Base-by-base conservation (phyloP, 2,113 vertebrate genomes). In the Scalopus aquaticus region DNA sequence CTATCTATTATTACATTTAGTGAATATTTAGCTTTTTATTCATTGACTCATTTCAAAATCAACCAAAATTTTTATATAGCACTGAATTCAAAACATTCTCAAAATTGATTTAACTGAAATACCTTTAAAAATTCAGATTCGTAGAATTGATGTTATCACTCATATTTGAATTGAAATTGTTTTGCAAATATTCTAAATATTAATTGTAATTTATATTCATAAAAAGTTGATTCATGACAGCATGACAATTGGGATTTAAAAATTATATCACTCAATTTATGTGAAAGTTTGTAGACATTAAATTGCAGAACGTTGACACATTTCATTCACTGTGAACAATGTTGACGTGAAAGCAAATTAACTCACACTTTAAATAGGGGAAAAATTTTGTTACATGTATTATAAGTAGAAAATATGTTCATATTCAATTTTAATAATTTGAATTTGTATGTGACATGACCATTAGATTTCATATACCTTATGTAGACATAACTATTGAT, bases 121-220 rank as follows among this genome's bases (percentile, higher is more conserved):
- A 54, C 95, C 39, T 91, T 65, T 70, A 62, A 58, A 94, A 86
- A 78, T 30, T 70, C 70, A 93, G 51, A 92, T 65, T 90, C 81
- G 20, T 91, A 72, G 96, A 88, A 72, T 69, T 76, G 54, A 78
- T 67, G 16, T 22, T 39, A 60, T 51, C 0, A 5, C 79, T 93
- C 35, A 76, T 79, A 94, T 96, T 93, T 92, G 80, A 92, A 98
- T 94, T 86, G 95, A 96, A 98, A 91, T 60, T 35, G 88, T 42
- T 96, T 96, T 96, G 88, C 28, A 96, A 95, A 97, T 1, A 0
- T 93, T 96, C 35, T 28, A 49, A 39, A 65, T 42, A 65, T 77
- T 51, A n/a, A 15, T 65, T 42, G 5, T 88, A 86, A 96, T 95
- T 97, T 98, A 91, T 13, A 94, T 96, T 82, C 95, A 90, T 95